These are phyloP conservation scores for Teleopsis dalmanni DNA, from an alignment of 1,140 invertebrate genomes.

Conservation along the genomic window DNA sequence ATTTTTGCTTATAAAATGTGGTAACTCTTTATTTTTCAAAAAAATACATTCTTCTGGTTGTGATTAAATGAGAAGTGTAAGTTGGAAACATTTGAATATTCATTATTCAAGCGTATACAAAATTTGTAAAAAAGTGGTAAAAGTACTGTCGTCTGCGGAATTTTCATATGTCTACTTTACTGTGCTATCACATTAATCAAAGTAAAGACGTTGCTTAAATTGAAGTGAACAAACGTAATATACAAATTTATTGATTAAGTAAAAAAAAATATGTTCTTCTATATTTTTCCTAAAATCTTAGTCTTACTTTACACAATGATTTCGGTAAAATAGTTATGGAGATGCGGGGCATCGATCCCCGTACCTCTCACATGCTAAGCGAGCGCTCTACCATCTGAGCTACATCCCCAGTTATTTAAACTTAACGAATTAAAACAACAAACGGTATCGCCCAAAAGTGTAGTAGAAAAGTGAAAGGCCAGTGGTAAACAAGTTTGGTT, in stretches of 20 bases:
- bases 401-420: slow-evolving; percentile 52
- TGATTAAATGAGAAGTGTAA: too few relatives aligned
- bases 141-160: slow-evolving; percentile 9
- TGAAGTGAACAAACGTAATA: neutral
- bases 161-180: slow-evolving; percentile 10
- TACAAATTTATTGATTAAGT: neutral
- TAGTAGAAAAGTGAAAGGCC: neutral
- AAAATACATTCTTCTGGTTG: too few relatives aligned
- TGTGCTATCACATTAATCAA: neutral
- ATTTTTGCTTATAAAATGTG: too few relatives aligned
- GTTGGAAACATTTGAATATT: slow-evolving; percentile 9
- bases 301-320: neutral
- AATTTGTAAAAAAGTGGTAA: neutral
- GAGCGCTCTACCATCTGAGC: slow-evolving; percentile 81
- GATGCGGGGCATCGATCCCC: slow-evolving; percentile 74
- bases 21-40: too few relatives aligned
- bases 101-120: too few relatives aligned
- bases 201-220: neutral
- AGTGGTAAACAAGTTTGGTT: neutral
- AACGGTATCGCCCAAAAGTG: neutral
- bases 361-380: slow-evolving; percentile 82
- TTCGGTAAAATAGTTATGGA: slow-evolving; percentile 19
- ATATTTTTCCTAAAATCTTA: too few relatives aligned
- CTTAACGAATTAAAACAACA: neutral
- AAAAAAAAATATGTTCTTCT: neutral